A percentile compares a stretch with the other conserved stretches of the same genome.
Conservation (phyloP, 2,888 invertebrate genomes). For the Fabriciana adippe region DNA sequence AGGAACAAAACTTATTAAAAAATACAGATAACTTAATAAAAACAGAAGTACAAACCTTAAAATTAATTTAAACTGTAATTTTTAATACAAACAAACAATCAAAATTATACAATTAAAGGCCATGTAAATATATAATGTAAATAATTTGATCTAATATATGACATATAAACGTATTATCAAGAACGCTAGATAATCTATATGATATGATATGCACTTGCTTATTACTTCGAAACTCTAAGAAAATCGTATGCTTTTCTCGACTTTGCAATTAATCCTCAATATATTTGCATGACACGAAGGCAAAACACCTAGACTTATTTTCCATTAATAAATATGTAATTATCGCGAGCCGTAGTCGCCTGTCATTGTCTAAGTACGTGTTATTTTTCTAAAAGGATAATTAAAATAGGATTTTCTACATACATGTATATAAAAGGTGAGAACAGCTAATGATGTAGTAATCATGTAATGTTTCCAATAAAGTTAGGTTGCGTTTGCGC, state of each 20-base stretch:
- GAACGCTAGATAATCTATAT: not conserved
- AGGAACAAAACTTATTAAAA: too few species aligned
- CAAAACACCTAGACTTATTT: constrained; percentile 49
- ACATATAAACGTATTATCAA: not conserved
- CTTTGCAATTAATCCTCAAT: constrained; percentile 34
- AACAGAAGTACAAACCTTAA: too few species aligned
- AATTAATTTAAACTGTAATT: too few species aligned
- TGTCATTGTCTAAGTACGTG: constrained; percentile 42
- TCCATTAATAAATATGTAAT: constrained; percentile 50
- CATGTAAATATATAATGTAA: too few species aligned
- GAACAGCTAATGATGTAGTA: constrained; percentile 26
- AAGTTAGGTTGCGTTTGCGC: constrained; percentile 18
- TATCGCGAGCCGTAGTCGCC: constrained; percentile 41
- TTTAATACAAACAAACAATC: too few species aligned
- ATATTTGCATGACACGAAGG: constrained; percentile 46
- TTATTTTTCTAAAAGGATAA: constrained; percentile 35
- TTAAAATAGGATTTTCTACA: constrained; percentile 27
- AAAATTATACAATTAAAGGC: too few species aligned
- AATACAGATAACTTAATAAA: too few species aligned
- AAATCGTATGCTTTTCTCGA: not conserved
- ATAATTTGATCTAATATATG: too few species aligned
- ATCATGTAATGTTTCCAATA: constrained; percentile 31
- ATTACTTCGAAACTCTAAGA: not conserved
- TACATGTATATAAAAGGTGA: constrained; percentile 28
- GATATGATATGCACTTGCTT: too few species aligned